Conservation (phyloP, 2,888 invertebrate genomes). For the Xylota sylvarum region DNA sequence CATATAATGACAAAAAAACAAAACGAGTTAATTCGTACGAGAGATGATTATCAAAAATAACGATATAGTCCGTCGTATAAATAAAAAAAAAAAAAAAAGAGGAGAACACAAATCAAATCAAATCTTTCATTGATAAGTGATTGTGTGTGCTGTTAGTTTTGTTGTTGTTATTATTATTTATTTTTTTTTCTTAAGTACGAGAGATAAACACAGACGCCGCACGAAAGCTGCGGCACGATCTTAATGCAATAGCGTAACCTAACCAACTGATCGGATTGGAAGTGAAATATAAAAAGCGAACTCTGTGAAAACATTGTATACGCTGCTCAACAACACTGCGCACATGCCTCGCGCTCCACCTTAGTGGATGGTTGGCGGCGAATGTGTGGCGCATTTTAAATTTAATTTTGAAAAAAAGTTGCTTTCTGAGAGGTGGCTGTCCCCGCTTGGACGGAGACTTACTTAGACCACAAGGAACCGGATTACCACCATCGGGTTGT, state of each 20-base stretch:
- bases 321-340: constrained; percentile 18
- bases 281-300: constrained; percentile 63
- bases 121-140: constrained; percentile 73
- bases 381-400: constrained; percentile 49
- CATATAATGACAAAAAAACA: neutral
- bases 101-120: constrained; percentile 39
- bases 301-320: constrained; percentile 43
- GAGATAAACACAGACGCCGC: constrained; percentile 60
- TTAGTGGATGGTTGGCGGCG: constrained; percentile 33
- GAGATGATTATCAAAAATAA: constrained; percentile 45
- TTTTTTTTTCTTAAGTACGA: constrained; percentile 70
- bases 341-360: constrained; percentile 41
- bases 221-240: constrained; percentile 65
- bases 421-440: neutral
- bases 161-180: constrained; percentile 16
- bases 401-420: constrained; percentile 12
- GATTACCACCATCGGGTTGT: no score
- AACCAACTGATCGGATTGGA: constrained; percentile 78
- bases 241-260: constrained; percentile 79
- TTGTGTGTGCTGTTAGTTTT: constrained; percentile 43
- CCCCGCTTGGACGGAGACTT: no score
- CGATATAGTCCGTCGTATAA: constrained; percentile 30
- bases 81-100: constrained; percentile 2
- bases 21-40: constrained; percentile 29
- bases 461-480: no score